A percentile compares a stretch with the other conserved stretches of the same genome.
Evolutionary conservation across 2,113 vertebrate species (phyloP).

Genomic region (Okapia johnstoni): DNA sequence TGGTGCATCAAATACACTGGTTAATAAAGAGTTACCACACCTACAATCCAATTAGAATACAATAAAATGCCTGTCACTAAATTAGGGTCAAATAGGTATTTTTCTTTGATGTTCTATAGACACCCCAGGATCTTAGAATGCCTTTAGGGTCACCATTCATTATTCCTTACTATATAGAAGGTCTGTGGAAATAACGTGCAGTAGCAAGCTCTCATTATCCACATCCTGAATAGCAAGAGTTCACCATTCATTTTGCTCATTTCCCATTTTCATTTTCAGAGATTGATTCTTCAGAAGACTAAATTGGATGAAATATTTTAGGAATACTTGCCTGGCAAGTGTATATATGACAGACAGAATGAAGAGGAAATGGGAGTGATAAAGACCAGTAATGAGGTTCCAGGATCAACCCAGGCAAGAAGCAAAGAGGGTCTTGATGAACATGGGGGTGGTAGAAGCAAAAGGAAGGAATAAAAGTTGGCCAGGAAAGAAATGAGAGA

Average conservation of each 20-base stretch:
- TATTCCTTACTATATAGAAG: not conserved
- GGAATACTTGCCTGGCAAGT: not conserved
- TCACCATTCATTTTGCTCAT: not conserved
- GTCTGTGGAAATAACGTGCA: not conserved
- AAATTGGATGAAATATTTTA: not conserved
- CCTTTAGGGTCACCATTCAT: not conserved
- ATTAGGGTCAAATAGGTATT: not conserved
- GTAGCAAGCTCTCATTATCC: not conserved
- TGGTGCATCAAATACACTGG: not conserved
- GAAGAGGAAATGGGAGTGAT: not conserved
- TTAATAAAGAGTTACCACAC: not conserved
- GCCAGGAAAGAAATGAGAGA: not conserved
- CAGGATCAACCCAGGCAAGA: not conserved
- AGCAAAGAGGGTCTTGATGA: not conserved
- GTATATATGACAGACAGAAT: not conserved
- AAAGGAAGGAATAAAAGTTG: not conserved
- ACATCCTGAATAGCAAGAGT: not conserved
- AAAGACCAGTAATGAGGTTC: not conserved
- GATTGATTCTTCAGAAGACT: not conserved
- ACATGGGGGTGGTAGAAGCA: not conserved
- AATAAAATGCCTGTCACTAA: not conserved
- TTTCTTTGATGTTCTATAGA: not conserved
- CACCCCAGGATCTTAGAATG: not conserved
- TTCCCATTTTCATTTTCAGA: not conserved
- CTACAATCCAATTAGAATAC: not conserved